Evolutionary conservation across 2,797 vertebrate genomes (phyloP).

Genomic region (Tragopan temminckii): DNA sequence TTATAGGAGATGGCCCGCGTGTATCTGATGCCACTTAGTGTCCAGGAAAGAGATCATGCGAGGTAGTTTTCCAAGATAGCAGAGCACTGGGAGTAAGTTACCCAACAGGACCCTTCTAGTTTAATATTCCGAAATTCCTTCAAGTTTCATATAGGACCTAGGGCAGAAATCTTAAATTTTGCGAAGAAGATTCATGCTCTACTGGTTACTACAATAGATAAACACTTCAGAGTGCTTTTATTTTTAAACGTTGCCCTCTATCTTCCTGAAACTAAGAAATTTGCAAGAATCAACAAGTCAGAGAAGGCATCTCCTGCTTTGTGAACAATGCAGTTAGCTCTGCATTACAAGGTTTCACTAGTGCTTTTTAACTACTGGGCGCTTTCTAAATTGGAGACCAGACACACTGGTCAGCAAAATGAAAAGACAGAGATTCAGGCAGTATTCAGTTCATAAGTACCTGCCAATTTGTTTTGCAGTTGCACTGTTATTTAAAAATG

Average conservation of each 20-base stretch:
- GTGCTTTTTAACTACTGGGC: not conserved
- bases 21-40: not conserved
- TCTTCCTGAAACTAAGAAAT: not conserved
- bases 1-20: not conserved
- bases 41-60: not conserved
- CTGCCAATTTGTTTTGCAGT: slow-evolving; percentile 51
- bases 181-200: not conserved
- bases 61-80: not conserved
- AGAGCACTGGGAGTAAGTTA: not conserved
- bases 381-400: slow-evolving; percentile 40
- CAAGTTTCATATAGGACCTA: not conserved
- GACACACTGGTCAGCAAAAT: slow-evolving; percentile 43
- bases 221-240: not conserved
- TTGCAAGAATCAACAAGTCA: not conserved
- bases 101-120: not conserved
- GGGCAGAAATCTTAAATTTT: not conserved
- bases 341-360: slow-evolving; percentile 2
- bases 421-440: slow-evolving; percentile 27
- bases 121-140: not conserved
- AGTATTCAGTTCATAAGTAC: not conserved
- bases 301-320: not conserved
- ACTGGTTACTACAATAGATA: not conserved
- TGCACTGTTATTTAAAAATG: slow-evolving; percentile 46
- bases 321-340: not conserved
- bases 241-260: not conserved